Evolutionary conservation across 2,797 vertebrate species (phyloP).

Genomic region (Hafferia zeledoni): DNA sequence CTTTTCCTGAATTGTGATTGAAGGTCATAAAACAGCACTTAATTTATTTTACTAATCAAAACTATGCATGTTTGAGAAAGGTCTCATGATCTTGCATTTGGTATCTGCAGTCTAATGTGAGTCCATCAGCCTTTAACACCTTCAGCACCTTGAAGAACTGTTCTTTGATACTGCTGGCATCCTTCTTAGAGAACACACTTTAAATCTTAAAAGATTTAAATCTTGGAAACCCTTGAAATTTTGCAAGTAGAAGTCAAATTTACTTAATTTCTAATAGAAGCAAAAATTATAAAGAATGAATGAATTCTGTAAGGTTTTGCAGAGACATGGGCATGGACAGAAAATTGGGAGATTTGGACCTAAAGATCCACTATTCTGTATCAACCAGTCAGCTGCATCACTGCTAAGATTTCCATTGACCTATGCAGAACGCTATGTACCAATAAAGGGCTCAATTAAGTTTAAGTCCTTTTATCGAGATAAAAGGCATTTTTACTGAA

Average conservation of each 20-base stretch:
- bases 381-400: neutral
- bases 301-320: neutral
- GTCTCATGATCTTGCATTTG: constrained; percentile 7
- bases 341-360: neutral
- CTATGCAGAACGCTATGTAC: neutral
- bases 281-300: neutral
- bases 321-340: neutral
- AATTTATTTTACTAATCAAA: constrained; percentile 68
- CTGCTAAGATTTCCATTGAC: neutral
- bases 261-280: neutral
- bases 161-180: neutral
- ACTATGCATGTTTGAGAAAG: constrained; percentile 43
- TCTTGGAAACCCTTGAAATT: neutral
- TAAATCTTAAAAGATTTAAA: neutral
- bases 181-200: neutral
- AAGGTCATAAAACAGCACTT: constrained; percentile 56
- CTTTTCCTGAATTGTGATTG: constrained; percentile 26
- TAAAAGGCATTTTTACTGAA: constrained; percentile 31
- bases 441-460: constrained; percentile 28
- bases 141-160: neutral
- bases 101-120: constrained; percentile 6
- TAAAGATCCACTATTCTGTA: neutral
- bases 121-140: constrained; percentile 10
- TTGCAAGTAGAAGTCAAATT: neutral
- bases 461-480: constrained; percentile 21